Base-by-base conservation (phyloP, 2,888 invertebrate genomes). In the Caenorhabditis plicata region DNA sequence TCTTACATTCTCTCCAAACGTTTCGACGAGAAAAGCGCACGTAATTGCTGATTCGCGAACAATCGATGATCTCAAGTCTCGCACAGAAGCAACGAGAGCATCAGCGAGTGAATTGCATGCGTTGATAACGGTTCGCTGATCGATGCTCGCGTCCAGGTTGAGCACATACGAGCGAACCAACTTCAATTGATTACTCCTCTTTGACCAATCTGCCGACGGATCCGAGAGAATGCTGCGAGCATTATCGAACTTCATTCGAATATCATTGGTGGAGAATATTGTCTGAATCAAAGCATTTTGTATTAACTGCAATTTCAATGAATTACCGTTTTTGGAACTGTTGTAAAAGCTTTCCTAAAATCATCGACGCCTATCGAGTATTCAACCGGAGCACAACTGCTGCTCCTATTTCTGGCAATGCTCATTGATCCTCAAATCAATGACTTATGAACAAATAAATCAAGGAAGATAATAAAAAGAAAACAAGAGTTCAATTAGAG, bases 351-450 rank as follows among this genome's bases (percentile, higher is more conserved):
- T 42, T 58, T 62, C 23, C 53, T 39, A 32, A 68, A 52, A 29
- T 68, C 68, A 9, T 68, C 68, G 23, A 58, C 47, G 25, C 51
- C 56, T 1, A 68, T 56, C 36, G n/a, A n/a, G 26, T 39, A 44
- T 19, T 44, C 46, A 13, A 43, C 50, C 11, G 54, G 60, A 11
- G 58, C 58, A 49, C 52, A 49, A 32, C 52, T 53, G 9, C 52
- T 53, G 15, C 47, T 48, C 17, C 58, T 29, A 38, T 53, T 49
- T 20, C 58, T 44, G 0, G 58, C 52, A 4, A 58, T 7, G 0
- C 45, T 45, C 48, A 58, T 49, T n/a, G n/a, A n/a, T n/a, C n/a
- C n/a, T n/a, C n/a, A n/a, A n/a, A n/a, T n/a, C n/a, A n/a, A n/a
- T n/a, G n/a, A n/a, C n/a, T n/a, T n/a, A n/a, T n/a, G n/a, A n/a